phyloP scores from a whole-genome alignment of 2,888 invertebrate genomes.

The Drosophila koepferae region DNA sequence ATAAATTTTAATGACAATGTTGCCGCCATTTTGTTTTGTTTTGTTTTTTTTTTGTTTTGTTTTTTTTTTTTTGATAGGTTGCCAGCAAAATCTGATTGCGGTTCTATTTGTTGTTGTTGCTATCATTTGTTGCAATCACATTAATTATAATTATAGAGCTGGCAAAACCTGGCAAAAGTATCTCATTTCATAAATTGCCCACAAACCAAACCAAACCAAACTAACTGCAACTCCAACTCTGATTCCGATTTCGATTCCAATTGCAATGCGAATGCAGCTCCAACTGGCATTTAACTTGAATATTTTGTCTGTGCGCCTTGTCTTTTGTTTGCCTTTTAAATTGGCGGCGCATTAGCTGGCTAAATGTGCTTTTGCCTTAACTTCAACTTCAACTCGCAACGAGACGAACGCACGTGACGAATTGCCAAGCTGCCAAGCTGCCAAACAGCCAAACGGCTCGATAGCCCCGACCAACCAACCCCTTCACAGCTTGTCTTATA shows the following conservation, averaged over 20 bases:
- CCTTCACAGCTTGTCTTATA: slow-evolving; percentile 7
- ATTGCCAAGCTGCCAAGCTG: slow-evolving; percentile 33
- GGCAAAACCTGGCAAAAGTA: slow-evolving; percentile 70
- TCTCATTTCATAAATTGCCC: slow-evolving; percentile 76
- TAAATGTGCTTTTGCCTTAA: slow-evolving; percentile 62
- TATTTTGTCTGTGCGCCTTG: slow-evolving; percentile 65
- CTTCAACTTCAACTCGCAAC: slow-evolving; percentile 51
- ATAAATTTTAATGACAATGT: slow-evolving; percentile 72
- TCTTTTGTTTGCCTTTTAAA: slow-evolving; percentile 63
- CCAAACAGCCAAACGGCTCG: background rate
- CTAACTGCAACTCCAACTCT: slow-evolving; percentile 27
- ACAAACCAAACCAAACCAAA: slow-evolving; percentile 29
- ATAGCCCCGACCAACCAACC: background rate
- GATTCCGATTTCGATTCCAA: slow-evolving; percentile 37
- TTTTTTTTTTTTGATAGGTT: slow-evolving; percentile 67
- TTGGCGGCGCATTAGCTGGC: slow-evolving; percentile 76
- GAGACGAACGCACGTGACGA: slow-evolving; percentile 63
- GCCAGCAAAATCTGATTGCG: slow-evolving; percentile 56
- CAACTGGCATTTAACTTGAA: slow-evolving; percentile 75
- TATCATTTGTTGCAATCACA: slow-evolving; percentile 50
- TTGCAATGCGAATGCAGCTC: slow-evolving; percentile 43
- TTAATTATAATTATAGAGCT: slow-evolving; percentile 75
- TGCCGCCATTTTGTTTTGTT: slow-evolving; percentile 69
- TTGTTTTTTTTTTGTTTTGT: slow-evolving; percentile 68
- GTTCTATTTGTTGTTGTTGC: slow-evolving; percentile 24